Base-by-base conservation (phyloP, 1,140 invertebrate species). In the Macrotrachela quadricornifera region DNA sequence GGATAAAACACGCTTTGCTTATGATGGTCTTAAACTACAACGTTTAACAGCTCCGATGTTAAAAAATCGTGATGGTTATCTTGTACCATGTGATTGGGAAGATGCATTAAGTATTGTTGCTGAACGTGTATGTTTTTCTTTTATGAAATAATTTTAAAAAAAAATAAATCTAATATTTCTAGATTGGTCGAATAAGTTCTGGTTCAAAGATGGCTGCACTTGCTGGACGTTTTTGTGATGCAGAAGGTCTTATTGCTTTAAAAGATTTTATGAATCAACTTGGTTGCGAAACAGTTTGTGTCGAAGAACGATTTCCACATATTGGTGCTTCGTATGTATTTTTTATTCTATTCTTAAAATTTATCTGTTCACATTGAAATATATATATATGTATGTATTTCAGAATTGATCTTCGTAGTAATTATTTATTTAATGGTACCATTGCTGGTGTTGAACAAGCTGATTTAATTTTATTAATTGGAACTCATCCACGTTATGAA, bases 401-500 rank as follows among this genome's bases (percentile, higher is more conserved):
- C 8, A 68, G 68, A 46, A 82, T 81, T 50, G 88, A 95, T 70
- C 71, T 92, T 1, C 73, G 91, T 52, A 84, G 82, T 6, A 90
- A 79, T 59, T 96, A 96, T 65, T 65, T 95, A 38, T 68, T 94
- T 11, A 96, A 96, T 65, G 81, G 81, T 37, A 80, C 75, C 61
- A 94, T 96, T 59, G 75, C 77, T 39, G 80, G 80, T 39, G 72
- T 92, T 18, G 91, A 97, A 72, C 80, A 94, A 59, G 82, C 88
- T 13, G 94, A 99, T 73, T 75, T 85, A 21, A 75, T 96, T 30
- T 67, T 99, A 4, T 71, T 99, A 3, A 79, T 99, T 60, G 94
- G 92, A 56, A 91, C 87, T 6, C 99, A 99, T 75, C 85, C 90
- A 0, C 77, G 94, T 53, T 91, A 84, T 65, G 92, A 99, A 73